Base-by-base conservation (phyloP, 2,888 invertebrate genomes). In the Amblyjoppa proteus region DNA sequence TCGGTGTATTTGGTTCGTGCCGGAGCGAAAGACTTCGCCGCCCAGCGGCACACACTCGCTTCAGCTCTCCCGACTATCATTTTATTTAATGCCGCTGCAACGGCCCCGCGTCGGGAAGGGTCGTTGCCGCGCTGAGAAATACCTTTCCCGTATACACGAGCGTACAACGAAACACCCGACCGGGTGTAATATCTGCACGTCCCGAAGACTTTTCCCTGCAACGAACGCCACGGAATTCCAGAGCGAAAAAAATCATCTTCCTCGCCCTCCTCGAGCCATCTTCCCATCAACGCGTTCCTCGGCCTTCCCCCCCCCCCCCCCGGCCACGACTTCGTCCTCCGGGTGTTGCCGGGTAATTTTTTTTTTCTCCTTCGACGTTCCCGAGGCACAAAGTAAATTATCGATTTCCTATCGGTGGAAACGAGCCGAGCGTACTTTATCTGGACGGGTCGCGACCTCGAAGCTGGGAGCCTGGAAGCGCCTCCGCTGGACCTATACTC, bases 351-450 rank as follows among this genome's bases (percentile, higher is more conserved):
- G 66, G 20, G 51, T 51, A 34, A 38, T 76, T 71, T 81, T 66
- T 71, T 71, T 58, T 28, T 61, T 64, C 53, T 49, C 45, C 45
- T 49, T 49, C 51, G 84, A 81, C 81, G 80, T 80, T 86, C 71
- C 73, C 74, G 31, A 51, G 45, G 61, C 84, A 86, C 87, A 87
- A 85, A 89, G 87, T 85, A 80, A 88, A 87, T 83, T 89, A 89
- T 89, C 84, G 88, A 89, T 89, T 89, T 89, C 87, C 89, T 85
- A 89, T 88, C 86, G 83, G 85, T 85, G 53, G 45, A 88, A 87
- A 85, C 86, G 86, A 86, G 85, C 81, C 87, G 81, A 88, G 85
- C 84, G 87, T 75, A 83, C 76, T 86, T 88, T 84, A 87, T 87
- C 81, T 79, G 74, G 81, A 79, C 76, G 79, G 76, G 85, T 83